A percentile compares a stretch with the other conserved stretches of the same genome.
These are phyloP conservation scores for Myopa tessellatipennis DNA, from an alignment of 2,888 invertebrate genomes.

Conservation along the genomic window DNA sequence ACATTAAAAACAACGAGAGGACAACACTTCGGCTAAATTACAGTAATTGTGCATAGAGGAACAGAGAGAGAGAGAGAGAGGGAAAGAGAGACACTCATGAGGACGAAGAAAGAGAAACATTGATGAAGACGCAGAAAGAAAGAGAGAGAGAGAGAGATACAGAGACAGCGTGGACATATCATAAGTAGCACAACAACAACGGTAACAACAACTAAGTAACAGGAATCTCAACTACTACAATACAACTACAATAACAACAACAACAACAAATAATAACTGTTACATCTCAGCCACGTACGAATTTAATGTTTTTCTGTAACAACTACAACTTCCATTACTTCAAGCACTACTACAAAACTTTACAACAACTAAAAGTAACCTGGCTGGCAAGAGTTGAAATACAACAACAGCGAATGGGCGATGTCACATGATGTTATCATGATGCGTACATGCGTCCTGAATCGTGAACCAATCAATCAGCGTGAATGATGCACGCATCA, in stretches of 20 bases:
- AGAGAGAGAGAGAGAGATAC: not conserved
- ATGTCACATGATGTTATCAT: too few relatives aligned
- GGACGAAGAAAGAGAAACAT: not conserved
- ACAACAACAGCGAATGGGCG: too few relatives aligned
- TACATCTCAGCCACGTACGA: slow-evolving; percentile 25
- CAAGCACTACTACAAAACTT: too few relatives aligned
- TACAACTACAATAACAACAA: not conserved
- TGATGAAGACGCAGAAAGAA: not conserved
- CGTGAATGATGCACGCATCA: not conserved
- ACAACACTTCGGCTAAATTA: slow-evolving; percentile 16
- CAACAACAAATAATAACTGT: not conserved
- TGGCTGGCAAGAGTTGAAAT: too few relatives aligned
- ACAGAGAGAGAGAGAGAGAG: too few relatives aligned
- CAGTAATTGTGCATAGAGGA: not conserved
- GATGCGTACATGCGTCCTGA: not conserved
- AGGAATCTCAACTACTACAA: not conserved
- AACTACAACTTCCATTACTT: too few relatives aligned
- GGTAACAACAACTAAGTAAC: not conserved
- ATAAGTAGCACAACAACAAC: not conserved
- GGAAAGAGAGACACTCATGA: not conserved
- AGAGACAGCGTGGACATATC: not conserved
- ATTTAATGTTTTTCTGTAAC: slow-evolving; percentile 19
- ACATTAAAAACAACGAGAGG: slow-evolving; percentile 37
- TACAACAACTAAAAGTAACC: too few relatives aligned
- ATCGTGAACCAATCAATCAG: not conserved